Percentiles rank a stretch among this genome's conserved stretches.
These are phyloP conservation scores for Urophycis tenuis DNA, from an alignment of 2,797 vertebrate species.

Conservation along the genomic window DNA sequence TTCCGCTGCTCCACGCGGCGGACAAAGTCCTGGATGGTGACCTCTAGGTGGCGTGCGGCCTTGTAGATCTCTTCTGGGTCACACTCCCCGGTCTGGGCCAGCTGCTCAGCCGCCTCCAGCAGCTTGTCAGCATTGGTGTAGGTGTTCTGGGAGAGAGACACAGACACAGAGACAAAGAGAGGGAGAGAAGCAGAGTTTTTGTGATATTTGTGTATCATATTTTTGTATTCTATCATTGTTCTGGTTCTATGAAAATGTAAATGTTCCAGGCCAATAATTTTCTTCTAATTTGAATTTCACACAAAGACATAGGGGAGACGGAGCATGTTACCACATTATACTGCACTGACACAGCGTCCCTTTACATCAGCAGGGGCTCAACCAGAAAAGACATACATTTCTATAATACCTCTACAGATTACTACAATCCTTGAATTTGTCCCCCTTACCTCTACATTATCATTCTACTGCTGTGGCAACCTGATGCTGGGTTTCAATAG, in stretches of 20 bases:
- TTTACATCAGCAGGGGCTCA: too few relatives aligned
- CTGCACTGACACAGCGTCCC: too few relatives aligned
- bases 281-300: too few relatives aligned
- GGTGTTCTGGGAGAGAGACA: slow-evolving; percentile 76
- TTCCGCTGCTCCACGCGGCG: slow-evolving; percentile 94
- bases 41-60: slow-evolving; percentile 93
- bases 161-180: not conserved
- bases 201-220: too few relatives aligned
- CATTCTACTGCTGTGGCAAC: too few relatives aligned
- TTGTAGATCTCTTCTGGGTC: slow-evolving; percentile 99
- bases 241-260: too few relatives aligned
- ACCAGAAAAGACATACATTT: too few relatives aligned
- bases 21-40: slow-evolving; percentile 97
- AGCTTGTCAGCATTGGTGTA: slow-evolving; percentile 99
- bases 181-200: not conserved
- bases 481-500: too few relatives aligned
- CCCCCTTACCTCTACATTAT: not conserved
- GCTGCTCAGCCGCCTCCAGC: slow-evolving; percentile 93
- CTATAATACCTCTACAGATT: not conserved
- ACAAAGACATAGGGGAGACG: too few relatives aligned
- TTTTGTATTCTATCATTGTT: too few relatives aligned
- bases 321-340: too few relatives aligned
- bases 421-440: not conserved
- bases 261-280: too few relatives aligned
- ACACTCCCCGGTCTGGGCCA: slow-evolving; percentile 96